Base-by-base conservation (phyloP, 2,113 vertebrate species). In the Sceloporus tristichus region DNA sequence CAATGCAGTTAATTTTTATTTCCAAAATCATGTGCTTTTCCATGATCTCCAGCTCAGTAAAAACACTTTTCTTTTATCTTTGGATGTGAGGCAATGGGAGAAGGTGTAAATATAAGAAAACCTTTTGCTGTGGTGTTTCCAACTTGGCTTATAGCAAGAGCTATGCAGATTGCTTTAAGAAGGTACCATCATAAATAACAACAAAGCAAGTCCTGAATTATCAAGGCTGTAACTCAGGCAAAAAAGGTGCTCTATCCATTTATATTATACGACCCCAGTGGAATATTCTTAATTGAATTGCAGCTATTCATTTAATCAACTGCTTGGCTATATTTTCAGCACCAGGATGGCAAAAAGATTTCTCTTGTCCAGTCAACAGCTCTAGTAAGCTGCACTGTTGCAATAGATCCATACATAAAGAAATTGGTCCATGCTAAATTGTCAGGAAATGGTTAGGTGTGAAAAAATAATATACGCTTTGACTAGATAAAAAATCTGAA, bases 141-240 rank as follows among this genome's bases (percentile, higher is more conserved):
- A 95, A 93, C 92, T 92, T 91, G 88, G 89, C 93, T 95, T 95
- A 93, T 90, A 93, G 93, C 79, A 4, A 90, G 92, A 95, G 94
- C 93, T 93, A 95, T 85, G 88, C 89, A 91, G 92, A 93, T 87
- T 93, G 89, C 92, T 91, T 92, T 93, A 92, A 94, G 95, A 95
- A 94, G 93, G 92, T 94, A 91, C 86, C 93, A 94, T 93, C 95
- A 95, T 96, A 96, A 96, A 95, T 95, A 95, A 95, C 95, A 96
- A 95, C 93, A 95, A 96, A 96, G 93, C 94, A 95, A 66, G 93
- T 93, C 92, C 91, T 93, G 91, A 95, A 94, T 95, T 93, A 95
- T 95, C 94, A 94, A 93, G 95, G 90, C 93, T 93, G 88, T 91
- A 94, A 93, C 94, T 93, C 94, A 94, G 94, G 93, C 94, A 94